These are phyloP conservation scores for Erpornis zantholeuca DNA, from an alignment of 2,113 vertebrate species.

Conservation along the genomic window DNA sequence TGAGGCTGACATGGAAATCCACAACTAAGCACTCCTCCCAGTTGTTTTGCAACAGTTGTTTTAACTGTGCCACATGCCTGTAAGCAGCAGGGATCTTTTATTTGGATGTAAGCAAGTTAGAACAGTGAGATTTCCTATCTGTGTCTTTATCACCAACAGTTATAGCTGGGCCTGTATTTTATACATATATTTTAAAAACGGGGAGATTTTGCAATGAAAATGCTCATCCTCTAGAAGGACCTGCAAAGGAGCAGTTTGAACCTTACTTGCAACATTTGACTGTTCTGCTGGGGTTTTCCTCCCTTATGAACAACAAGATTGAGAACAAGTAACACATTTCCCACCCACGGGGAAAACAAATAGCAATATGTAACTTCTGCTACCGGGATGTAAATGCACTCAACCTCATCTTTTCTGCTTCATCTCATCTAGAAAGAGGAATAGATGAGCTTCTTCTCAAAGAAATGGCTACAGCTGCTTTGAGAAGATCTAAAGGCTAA, in stretches of 20 bases:
- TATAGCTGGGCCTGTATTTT: not conserved
- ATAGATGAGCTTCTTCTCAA: not conserved
- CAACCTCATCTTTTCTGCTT: not conserved
- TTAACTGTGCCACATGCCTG: not conserved
- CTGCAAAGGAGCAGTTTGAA: not conserved
- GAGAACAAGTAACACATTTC: not conserved
- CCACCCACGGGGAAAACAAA: not conserved
- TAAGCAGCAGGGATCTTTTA: not conserved
- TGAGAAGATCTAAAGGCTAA: not conserved
- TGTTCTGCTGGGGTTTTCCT: not conserved
- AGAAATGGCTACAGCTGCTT: not conserved
- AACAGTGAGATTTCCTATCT: not conserved
- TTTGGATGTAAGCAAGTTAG: not conserved
- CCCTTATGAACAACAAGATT: not conserved
- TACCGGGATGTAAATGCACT: not conserved
- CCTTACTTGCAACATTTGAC: not conserved
- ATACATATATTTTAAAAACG: not conserved
- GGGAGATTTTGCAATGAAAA: not conserved
- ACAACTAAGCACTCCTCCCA: not conserved
- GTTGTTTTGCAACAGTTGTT: not conserved
- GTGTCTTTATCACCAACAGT: not conserved
- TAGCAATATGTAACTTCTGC: not conserved
- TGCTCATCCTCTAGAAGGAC: not conserved
- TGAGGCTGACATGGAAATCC: not conserved
- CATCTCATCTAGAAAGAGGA: not conserved